Evolutionary conservation across 2,888 invertebrate species (phyloP).

Genomic region (Pogonocherus hispidulus): DNA sequence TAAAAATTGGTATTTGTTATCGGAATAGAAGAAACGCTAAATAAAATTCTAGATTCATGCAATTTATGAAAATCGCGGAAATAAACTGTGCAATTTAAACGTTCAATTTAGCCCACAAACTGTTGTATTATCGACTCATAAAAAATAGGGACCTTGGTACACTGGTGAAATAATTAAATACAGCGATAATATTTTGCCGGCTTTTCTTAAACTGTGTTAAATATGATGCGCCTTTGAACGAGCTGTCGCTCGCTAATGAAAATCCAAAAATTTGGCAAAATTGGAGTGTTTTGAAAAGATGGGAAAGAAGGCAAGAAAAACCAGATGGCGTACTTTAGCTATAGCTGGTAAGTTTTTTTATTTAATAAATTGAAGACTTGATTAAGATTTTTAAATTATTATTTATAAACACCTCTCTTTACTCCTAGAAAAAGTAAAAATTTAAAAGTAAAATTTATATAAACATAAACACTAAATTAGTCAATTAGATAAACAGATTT

Average conservation of each 20-base stretch:
- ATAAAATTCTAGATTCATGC: not conserved
- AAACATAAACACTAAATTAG: too few relatives aligned
- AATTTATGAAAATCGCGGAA: constrained; percentile 2
- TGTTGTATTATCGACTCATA: constrained; percentile 17
- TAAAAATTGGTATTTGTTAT: constrained; percentile 21
- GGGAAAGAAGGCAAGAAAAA: constrained; percentile 76
- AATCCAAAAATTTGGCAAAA: constrained; percentile 36
- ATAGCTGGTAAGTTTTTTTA: constrained; percentile 69
- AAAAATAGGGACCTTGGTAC: constrained; percentile 13
- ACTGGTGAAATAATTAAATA: not conserved
- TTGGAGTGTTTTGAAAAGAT: constrained; percentile 63
- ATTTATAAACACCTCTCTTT: too few relatives aligned
- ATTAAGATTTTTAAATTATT: too few relatives aligned
- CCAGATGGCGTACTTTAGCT: constrained; percentile 75
- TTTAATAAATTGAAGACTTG: not conserved
- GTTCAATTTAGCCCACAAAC: constrained; percentile 10
- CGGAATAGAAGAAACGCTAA: not conserved
- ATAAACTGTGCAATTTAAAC: constrained; percentile 18
- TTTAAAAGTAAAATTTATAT: too few relatives aligned
- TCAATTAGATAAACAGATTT: too few relatives aligned
- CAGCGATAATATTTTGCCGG: constrained; percentile 14
- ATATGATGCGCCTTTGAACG: constrained; percentile 19
- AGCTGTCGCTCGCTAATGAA: constrained; percentile 45
- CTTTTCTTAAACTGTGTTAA: constrained; percentile 2
- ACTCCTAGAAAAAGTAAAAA: too few relatives aligned